These are phyloP conservation scores for Drosophila demipolita DNA, from an alignment of 2,888 invertebrate species.

Conservation along the genomic window DNA sequence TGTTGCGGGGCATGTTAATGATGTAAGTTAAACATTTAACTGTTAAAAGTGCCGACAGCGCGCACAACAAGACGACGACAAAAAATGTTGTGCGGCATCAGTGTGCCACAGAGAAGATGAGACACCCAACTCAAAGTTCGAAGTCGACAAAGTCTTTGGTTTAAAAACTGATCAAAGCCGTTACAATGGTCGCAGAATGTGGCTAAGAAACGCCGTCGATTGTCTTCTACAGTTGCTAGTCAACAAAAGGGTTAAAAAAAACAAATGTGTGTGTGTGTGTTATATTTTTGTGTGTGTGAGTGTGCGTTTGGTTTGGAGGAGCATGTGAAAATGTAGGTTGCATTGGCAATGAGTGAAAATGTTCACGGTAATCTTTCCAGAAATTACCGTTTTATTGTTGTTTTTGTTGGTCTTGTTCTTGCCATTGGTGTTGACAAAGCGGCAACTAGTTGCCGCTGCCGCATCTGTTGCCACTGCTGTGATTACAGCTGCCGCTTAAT, in stretches of 20 bases:
- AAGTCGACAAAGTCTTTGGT: slow-evolving; percentile 1
- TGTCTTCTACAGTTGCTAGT: slow-evolving; percentile 17
- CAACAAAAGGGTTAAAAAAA: slow-evolving; percentile 55
- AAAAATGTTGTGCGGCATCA: slow-evolving; percentile 42
- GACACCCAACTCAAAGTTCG: slow-evolving; percentile 15
- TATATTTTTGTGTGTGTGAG: neutral
- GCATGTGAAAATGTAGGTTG: slow-evolving; percentile 74
- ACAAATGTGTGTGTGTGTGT: slow-evolving; percentile 10
- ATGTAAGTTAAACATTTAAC: slow-evolving; percentile 79
- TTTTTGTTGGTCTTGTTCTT: slow-evolving; percentile 28
- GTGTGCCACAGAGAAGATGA: slow-evolving; percentile 37
- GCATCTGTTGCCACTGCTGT: slow-evolving; percentile 37
- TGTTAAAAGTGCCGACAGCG: slow-evolving; percentile 73
- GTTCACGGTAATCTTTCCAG: slow-evolving; percentile 68
- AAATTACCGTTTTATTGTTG: slow-evolving; percentile 69
- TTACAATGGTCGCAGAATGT: slow-evolving; percentile 70
- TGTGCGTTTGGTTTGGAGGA: slow-evolving; percentile 24
- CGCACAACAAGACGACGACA: slow-evolving; percentile 52
- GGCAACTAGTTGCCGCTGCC: slow-evolving; percentile 47
- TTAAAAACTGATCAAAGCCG: slow-evolving; percentile 69
- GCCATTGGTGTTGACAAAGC: slow-evolving; percentile 69
- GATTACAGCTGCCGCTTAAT: slow-evolving; percentile 72
- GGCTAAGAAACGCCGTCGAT: slow-evolving; percentile 59
- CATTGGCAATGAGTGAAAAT: slow-evolving; percentile 74
- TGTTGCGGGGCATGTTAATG: slow-evolving; percentile 69